Conservation (phyloP, 2,888 invertebrate species). For the Oxyteleia sp. region DNA sequence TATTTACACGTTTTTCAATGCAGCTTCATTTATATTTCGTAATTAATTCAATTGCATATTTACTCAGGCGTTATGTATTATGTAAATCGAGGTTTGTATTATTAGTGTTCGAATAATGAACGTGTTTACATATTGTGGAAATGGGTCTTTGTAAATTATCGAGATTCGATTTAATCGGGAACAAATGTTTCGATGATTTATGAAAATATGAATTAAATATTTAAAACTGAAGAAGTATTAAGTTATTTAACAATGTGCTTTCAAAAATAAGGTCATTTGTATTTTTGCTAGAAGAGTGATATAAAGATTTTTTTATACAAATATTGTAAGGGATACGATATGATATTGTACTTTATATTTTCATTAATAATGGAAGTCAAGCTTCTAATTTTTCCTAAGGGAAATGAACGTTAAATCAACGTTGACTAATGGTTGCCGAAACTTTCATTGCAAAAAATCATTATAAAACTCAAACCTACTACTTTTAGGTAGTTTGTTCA, state of each 20-base stretch:
- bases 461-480: too few relatives aligned
- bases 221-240: not conserved
- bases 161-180: slow-evolving; percentile 35
- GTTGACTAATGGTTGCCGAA: too few relatives aligned
- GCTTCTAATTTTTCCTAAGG: too few relatives aligned
- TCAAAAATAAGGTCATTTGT: too few relatives aligned
- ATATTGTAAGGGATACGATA: too few relatives aligned
- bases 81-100: slow-evolving; percentile 34
- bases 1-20: slow-evolving; percentile 1
- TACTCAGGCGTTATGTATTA: slow-evolving; percentile 26
- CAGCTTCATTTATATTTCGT: not conserved
- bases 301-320: too few relatives aligned
- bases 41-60: slow-evolving; percentile 34
- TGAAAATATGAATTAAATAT: not conserved
- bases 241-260: not conserved
- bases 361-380: too few relatives aligned
- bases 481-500: too few relatives aligned
- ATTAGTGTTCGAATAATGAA: slow-evolving; percentile 13
- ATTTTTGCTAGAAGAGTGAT: too few relatives aligned
- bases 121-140: slow-evolving; percentile 45
- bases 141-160: slow-evolving; percentile 31
- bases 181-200: slow-evolving; percentile 14
- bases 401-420: too few relatives aligned
- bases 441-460: too few relatives aligned
- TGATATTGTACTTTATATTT: too few relatives aligned